Evolutionary conservation across 2,888 invertebrate genomes (phyloP), one percentile per base, ranked within the genome.

Genomic region (Stenolophus ochropezus): DNA sequence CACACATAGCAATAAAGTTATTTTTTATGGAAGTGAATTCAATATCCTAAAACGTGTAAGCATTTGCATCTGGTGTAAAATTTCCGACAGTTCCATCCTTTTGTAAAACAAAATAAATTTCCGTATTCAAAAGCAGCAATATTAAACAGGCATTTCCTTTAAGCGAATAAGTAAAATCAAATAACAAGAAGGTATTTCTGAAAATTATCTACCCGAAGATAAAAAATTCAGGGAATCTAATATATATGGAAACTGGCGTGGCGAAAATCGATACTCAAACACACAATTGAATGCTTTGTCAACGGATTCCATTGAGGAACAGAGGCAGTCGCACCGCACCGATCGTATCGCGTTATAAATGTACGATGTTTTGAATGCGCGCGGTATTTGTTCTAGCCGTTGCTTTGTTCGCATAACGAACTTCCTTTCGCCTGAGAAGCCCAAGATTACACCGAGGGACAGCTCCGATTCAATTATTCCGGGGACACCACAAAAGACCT

Each of bases 301-400:
- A 79, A 23, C 53, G 79, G 53, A 79, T 79, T 79, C 79, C 51
- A 79, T 79, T 79, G 51, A 71, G 51, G 42, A 69, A 16, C 23
- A 27, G n/a, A n/a, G 27, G 25, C 76, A 58, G 23, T 14, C 16
- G 58, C 20, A 58, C 58, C 23, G 25, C 25, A n/a, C n/a, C 33
- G 80, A 80, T 80, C 80, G 71, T 80, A 80, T 80, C 80, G 42
- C 47, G 56, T 80, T 73, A 71, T 73, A 79, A 79, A 79, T 79
- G 79, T 79, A 51, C 79, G 69, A 71, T 79, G 79, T 80, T 80
- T 80, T 80, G 80, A 80, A 80, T 80, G 73, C 71, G 80, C 20
- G 16, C 27, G 53, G 80, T 73, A 73, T 80, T 80, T 80, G 80
- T 80, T 80, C 58, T 58, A 80, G 23, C 71, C 27, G 51, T n/a